Base-by-base conservation (phyloP, 1,140 invertebrate species). In the Orius laevigatus region DNA sequence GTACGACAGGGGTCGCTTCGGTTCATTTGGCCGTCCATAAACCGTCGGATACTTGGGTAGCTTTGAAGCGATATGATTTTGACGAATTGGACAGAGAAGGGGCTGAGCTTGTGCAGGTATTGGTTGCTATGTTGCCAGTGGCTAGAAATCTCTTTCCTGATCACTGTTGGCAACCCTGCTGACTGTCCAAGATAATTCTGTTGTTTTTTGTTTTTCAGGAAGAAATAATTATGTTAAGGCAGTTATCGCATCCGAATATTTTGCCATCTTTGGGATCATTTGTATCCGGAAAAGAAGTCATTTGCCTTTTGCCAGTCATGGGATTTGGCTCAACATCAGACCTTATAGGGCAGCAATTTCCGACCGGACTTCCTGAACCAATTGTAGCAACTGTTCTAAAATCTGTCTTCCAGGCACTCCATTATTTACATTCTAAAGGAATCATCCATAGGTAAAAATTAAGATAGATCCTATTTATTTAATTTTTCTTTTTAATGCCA, bases 401-500 rank as follows among this genome's bases (percentile, higher is more conserved):
- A 59, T 86, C 91, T 66, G 72, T 86, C 15, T 65, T 92, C 39
- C 62, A 71, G 34, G 88, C 80, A 1, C 65, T 93, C 14, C 74
- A 82, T 56, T 93, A 93, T 64, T 72, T 94, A 51, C 87, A 92
- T 62, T 74, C 72, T 51, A 78, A 78, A 64, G 78, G 84, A 50
- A 81, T 82, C 61, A 86, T 94, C 58, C 88, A 92, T 61, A 82
- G 86, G 77, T 84, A 57, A 51, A 50, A 53, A 20, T 36, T 8
- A 15, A 6, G 5, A 3, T 19, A 15, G 35, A 8, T 14, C 16
- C 3, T 46, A 16, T 32, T n/a, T 4, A 3, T 32, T 14, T 32
- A n/a, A 6, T 46, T 20, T 16, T 8, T 10, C 12, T 45, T 43
- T 25, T 49, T 34, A 42, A 40, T 55, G 34, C 48, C 60, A 85